Evolutionary conservation across 2,113 vertebrate genomes (phyloP), one percentile per base, ranked within the genome.

Genomic region (Pavo muticus): DNA sequence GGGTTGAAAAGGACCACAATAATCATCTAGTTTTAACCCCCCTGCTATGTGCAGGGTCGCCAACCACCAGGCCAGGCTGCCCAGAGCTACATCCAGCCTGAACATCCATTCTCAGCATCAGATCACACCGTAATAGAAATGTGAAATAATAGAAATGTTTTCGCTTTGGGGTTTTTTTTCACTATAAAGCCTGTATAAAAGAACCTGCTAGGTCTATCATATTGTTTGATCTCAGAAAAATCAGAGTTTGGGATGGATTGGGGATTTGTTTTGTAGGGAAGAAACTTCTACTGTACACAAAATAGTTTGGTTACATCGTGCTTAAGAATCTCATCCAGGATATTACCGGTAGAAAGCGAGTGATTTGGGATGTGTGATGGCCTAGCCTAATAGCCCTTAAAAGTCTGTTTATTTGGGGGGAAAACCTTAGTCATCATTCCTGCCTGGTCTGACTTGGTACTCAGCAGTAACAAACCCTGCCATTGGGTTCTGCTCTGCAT

Each of bases 401-500:
- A 88, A 37, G 18, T 32, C 37, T 37, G 30, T 16, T 35, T 7
- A 12, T 73, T 76, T 87, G 59, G 8, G 44, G 44, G 27, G 15
- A 39, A 68, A 29, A 25, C 37, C 17, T 47, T 56, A 20, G 19
- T 71, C 20, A 75, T 56, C 1, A 3, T 18, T 91, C 57, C 63
- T 20, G 8, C 25, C 1, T 23, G 19, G 3, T 77, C 27, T 84
- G 25, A 74, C 42, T 48, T 40, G 20, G 12, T 40, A 71, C 29
- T 32, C 60, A 65, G n/a, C 29, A 37, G 9, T 68, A 80, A 29
- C 37, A 52, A 27, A 37, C 27, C 15, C 32, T 52, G 32, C 59
- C 4, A 1, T 5, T 30, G 63, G 27, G 10, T 37, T 88, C 12
- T 2, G 0, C 52, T 77, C 30, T 61, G 35, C 18, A 11, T 72